Evolutionary conservation across 2,888 invertebrate genomes (phyloP), one percentile per base, ranked within the genome.

Genomic region (Piscicola geometra): DNA sequence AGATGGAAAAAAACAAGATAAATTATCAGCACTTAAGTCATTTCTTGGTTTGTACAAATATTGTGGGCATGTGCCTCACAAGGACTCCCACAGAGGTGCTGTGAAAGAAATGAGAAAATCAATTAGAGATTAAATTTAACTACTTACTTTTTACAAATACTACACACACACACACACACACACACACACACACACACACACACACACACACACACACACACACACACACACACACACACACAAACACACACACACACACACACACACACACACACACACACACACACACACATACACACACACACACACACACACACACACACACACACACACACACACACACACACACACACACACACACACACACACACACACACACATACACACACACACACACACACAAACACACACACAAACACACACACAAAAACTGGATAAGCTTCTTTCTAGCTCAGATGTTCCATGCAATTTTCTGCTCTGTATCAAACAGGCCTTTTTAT

Each of bases 141-240:
- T n/a, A n/a, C n/a, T n/a, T n/a, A n/a, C n/a, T n/a, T n/a, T n/a
- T n/a, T n/a, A n/a, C n/a, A n/a, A n/a, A n/a, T n/a, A n/a, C n/a
- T 25, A 72, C 72, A 72, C 72, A 72, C 33, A 72, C 72, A 50
- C 32, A 71, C 2, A 32, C 30, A 47, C 52, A 56, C 71, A 52
- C 32, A 56, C 52, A 56, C 28, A 56, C 1, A 47, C 33, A 71
- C 32, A 71, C 33, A 71, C 56, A 50, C 47, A 52, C 30, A 30
- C 25, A 70, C 70, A 41, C 28, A 25, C 70, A 41, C n/a, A 33
- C 41, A 2, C 1, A 69, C 41, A 35, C 15, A 69, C 0, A 35
- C 15, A 69, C 69, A 21, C 18, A 69, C 69, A 35, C n/a, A 69
- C 69, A 35, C 32, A 36, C 69, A 35, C 36, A 52, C 52, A 52